Base-by-base conservation (phyloP, 2,888 invertebrate genomes). In the Aricia artaxerxes region DNA sequence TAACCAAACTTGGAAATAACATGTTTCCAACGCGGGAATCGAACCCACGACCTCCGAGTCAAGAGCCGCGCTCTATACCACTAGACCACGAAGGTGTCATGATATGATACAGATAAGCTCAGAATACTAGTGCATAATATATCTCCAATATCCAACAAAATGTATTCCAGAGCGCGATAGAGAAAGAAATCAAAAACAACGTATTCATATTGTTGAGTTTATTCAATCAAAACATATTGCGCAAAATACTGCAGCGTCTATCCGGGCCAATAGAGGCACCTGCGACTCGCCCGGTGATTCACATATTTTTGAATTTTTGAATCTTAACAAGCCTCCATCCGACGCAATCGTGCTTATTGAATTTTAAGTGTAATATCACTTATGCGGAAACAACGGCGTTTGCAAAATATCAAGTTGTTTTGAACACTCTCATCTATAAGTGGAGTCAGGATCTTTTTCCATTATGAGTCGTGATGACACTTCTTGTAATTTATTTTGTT, bases 181-280 rank as follows among this genome's bases (percentile, higher is more conserved):
- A 24, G 44, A 49, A 7, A 49, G n/a, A 49, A 75, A 75, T 49
- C 49, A 24, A 75, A 44, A 75, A 79, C 73, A 79, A 49, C 38
- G 77, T 40, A 77, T 72, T 60, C 40, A 61, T 57, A 79, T 31
- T 16, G 44, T 72, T 5, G 72, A 78, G 53, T 78, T 69, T 69
- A 72, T 78, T 49, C 49, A 75, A 75, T 49, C 75, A 75, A 75
- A 73, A 44, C 13, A 75, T 75, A 75, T 75, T 75, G 75, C 44
- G 75, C 49, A n/a, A 75, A 75, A 75, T 49, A 75, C 75, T 75
- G 75, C 75, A 75, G 75, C 75, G 49, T n/a, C 24, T 75, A 49
- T 49, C 49, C 13, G 44, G 4, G 35, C 69, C 69, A 35, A 69
- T 69, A 69, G 69, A 69, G 64, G 38, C 69, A 69, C 69, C 69